Evolutionary conservation across 2,113 vertebrate genomes (phyloP).

Genomic region (Corydoras sp.): DNA sequence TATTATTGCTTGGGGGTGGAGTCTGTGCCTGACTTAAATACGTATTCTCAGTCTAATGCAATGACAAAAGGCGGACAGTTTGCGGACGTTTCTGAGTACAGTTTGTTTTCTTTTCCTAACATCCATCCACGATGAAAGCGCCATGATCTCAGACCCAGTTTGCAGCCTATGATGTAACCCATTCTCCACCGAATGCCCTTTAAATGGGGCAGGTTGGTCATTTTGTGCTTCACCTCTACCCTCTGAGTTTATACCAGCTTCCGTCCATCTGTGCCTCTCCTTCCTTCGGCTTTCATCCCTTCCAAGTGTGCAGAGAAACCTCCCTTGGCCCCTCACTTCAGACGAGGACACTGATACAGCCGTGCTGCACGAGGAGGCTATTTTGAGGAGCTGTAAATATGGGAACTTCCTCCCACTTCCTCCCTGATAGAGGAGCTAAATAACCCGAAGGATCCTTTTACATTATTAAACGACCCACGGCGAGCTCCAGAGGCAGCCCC

Average conservation of each 20-base stretch:
- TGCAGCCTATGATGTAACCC: slow-evolving; percentile 38
- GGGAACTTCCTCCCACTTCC: slow-evolving; percentile 72
- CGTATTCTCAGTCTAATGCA: too few species aligned
- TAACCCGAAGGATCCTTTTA: slow-evolving; percentile 47
- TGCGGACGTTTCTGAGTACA: slow-evolving; percentile 1
- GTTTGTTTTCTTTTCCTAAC: slow-evolving; percentile 9
- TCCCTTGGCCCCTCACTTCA: slow-evolving; percentile 51
- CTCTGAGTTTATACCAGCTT: slow-evolving; percentile 47
- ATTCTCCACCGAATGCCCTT: slow-evolving; percentile 20
- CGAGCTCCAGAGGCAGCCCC: slow-evolving; percentile 11
- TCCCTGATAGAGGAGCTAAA: slow-evolving; percentile 57
- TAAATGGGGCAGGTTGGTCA: slow-evolving; percentile 19
- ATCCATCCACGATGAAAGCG: slow-evolving; percentile 30
- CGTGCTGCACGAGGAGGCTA: slow-evolving; percentile 59
- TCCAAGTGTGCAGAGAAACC: slow-evolving; percentile 57
- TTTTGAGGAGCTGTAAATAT: slow-evolving; percentile 68
- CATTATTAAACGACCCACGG: slow-evolving; percentile 48
- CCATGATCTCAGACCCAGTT: slow-evolving; percentile 13
- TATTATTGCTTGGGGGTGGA: too few species aligned
- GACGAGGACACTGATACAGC: slow-evolving; percentile 61
- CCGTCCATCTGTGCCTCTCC: slow-evolving; percentile 55
- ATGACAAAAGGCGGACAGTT: slow-evolving; percentile 6
- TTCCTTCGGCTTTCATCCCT: slow-evolving; percentile 44
- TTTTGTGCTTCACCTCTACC: slow-evolving; percentile 53
- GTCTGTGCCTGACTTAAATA: too few species aligned